Evolutionary conservation across 2,113 vertebrate genomes (phyloP).

Genomic region (Clarias macrocephalus): DNA sequence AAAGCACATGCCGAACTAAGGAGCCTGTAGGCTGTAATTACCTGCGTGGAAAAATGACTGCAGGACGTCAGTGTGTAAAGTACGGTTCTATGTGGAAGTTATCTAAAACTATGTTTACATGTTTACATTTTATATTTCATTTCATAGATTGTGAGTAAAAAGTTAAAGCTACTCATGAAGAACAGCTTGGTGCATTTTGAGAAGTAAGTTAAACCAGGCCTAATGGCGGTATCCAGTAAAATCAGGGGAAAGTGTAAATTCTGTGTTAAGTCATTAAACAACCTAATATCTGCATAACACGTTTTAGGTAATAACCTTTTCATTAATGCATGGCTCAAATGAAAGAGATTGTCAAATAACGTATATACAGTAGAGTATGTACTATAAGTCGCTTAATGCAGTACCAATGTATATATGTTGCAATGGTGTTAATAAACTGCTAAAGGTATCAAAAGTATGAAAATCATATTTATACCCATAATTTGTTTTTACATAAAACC

Average conservation of each 20-base stretch:
- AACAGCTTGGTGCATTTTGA: not conserved
- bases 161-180: not conserved
- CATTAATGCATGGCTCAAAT: not conserved
- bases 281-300: not conserved
- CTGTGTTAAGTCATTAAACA: not conserved
- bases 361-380: no score
- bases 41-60: not conserved
- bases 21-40: not conserved
- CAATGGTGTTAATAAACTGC: no score
- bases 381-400: no score
- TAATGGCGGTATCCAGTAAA: not conserved
- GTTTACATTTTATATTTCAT: not conserved
- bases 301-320: not conserved
- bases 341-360: not conserved
- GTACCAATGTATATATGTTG: not conserved
- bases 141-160: not conserved
- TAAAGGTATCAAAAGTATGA: not conserved
- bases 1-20: not conserved
- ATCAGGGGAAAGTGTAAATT: not conserved
- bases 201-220: not conserved
- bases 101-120: not conserved
- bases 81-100: not conserved
- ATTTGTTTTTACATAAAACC: not conserved
- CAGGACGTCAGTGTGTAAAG: not conserved
- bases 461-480: not conserved